Evolutionary conservation across 2,113 vertebrate genomes (phyloP), one percentile per base, ranked within the genome.

Genomic region (Oryzias woworae): DNA sequence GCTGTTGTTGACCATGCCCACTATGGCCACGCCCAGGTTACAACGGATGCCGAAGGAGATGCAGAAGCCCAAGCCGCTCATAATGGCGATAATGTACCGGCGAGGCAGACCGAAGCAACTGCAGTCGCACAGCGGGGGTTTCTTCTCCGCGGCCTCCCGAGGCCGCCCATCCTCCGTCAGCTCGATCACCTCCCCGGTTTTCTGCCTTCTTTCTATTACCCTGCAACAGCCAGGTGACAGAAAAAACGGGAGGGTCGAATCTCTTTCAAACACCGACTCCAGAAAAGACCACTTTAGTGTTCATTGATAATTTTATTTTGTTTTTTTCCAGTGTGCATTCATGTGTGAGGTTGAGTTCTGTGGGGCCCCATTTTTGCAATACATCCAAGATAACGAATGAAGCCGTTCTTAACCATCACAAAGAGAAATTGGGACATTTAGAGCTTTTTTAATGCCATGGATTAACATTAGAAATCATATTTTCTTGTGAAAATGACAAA

Each of bases 1-100:
- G 92, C 95, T 98, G 91, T 98, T 98, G 91, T 98, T 98, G 77
- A 99, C 96, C 97, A 99, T 98, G 89, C 97, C 94, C 90, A 99
- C 97, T 63, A 98, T 98, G 88, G 97, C 97, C 92, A 99, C 97
- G 84, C 97, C 97, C 90, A 99, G 85, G 66, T 98, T 99, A 82
- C 97, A 98, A 23, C 97, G 94, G 90, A 99, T 98, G 4, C 97
- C 97, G 83, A 98, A 99, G 71, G 96, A 98, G 89, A 99, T 98
- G 89, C 97, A 99, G 94, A 98, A 99, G 69, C 97, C 97, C 63
- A 98, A 90, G 77, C 97, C 97, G 10, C 96, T 98, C 94, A 99
- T 94, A 83, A 99, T 94, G 88, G 97, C 97, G 85, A 98, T 97
- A 92, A 98, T 96, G 86, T 98, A 98, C 68, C 97, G 94, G 67